Evolutionary conservation across 2,888 invertebrate species (phyloP).

Genomic region (Drosophila histrio): DNA sequence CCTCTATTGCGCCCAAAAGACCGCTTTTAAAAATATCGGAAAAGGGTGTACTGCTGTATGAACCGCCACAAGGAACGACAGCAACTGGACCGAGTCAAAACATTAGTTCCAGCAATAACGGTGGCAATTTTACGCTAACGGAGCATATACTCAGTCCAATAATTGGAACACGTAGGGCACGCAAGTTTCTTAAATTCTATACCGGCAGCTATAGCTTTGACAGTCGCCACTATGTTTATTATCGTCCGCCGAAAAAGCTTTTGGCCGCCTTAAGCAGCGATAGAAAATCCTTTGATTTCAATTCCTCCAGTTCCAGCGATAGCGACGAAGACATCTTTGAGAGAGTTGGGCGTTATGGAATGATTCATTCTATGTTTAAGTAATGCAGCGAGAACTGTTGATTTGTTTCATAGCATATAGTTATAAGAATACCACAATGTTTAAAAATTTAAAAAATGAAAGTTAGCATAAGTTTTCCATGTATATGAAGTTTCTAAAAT

Average conservation of each 20-base stretch:
- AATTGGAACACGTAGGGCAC: constrained; percentile 71
- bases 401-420: not conserved
- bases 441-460: not conserved
- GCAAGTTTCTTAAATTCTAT: constrained; percentile 74
- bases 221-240: constrained; percentile 73
- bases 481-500: not conserved
- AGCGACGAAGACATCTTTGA: constrained; percentile 74
- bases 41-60: constrained; percentile 70
- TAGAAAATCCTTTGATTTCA: constrained; percentile 1
- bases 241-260: constrained; percentile 62
- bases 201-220: constrained; percentile 71
- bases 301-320: constrained; percentile 43
- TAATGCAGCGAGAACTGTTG: constrained; percentile 21
- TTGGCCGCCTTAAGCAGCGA: constrained; percentile 20
- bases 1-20: not conserved
- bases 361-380: constrained; percentile 54
- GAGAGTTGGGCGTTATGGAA: constrained; percentile 53
- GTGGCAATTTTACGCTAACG: constrained; percentile 66
- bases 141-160: constrained; percentile 62
- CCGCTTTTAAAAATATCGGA: constrained; percentile 23
- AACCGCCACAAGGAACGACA: constrained; percentile 34
- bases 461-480: not conserved
- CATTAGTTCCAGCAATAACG: constrained; percentile 19
- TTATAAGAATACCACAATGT: not conserved
- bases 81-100: not conserved